A percentile compares a stretch with the other conserved stretches of the same genome.
Evolutionary conservation across 2,888 invertebrate species (phyloP).

Genomic region (Caenorhabditis japonica): DNA sequence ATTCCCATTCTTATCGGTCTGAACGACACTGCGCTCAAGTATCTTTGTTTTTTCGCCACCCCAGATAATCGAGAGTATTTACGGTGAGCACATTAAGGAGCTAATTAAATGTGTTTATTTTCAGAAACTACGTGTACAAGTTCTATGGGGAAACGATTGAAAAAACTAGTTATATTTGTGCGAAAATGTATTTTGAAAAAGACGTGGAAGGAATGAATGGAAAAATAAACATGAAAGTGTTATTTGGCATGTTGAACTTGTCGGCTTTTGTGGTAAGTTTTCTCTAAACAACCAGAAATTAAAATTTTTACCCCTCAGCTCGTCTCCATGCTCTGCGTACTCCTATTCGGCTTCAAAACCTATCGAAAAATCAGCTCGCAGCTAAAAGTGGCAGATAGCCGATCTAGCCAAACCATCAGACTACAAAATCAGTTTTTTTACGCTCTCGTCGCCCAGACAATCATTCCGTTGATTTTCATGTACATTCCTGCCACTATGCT

Average conservation of each 20-base stretch:
- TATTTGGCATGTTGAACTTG: background rate
- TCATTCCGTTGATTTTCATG: slow-evolving; percentile 18
- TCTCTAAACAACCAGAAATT: too few species aligned
- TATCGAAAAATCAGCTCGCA: background rate
- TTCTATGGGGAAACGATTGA: background rate
- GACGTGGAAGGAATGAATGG: too few species aligned
- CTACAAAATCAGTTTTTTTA: slow-evolving; percentile 12
- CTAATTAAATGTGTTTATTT: background rate
- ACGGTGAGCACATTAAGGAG: background rate
- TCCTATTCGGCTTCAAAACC: slow-evolving; percentile 5
- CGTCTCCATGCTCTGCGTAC: slow-evolving; percentile 8
- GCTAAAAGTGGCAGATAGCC: background rate
- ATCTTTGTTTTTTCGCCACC: background rate
- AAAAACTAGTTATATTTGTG: background rate
- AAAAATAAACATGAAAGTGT: background rate
- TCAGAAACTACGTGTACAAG: background rate
- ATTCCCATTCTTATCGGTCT: background rate
- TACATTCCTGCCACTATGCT: slow-evolving; percentile 7
- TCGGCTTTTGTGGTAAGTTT: slow-evolving; percentile 1
- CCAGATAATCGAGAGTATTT: slow-evolving; percentile 4
- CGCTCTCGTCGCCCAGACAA: slow-evolving; percentile 8
- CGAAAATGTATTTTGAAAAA: too few species aligned
- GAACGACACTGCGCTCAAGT: background rate
- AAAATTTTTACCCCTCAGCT: background rate
- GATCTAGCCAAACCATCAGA: background rate